Evolutionary conservation across 2,888 invertebrate genomes (phyloP).

Genomic region (Steinernema hermaphroditum): DNA sequence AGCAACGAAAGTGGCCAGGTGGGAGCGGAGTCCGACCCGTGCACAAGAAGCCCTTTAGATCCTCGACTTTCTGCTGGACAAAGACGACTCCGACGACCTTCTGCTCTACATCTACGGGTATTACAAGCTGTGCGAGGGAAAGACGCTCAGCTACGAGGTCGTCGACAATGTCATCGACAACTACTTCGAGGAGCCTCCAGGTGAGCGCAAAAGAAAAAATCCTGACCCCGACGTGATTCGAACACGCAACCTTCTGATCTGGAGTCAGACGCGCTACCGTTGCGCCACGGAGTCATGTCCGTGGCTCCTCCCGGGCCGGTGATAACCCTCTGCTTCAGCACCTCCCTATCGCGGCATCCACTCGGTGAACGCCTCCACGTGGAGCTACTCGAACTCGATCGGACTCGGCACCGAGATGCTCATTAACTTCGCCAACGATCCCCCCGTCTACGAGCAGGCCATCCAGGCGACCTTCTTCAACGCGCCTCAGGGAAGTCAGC

Average conservation of each 20-base stretch:
- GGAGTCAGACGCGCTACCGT: constrained; percentile 97
- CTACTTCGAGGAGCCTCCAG: constrained; percentile 24
- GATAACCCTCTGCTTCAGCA: constrained; percentile 39
- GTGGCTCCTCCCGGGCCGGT: too few relatives aligned
- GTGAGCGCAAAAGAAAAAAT: constrained; percentile 44
- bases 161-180: constrained; percentile 24
- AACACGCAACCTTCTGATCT: constrained; percentile 97
- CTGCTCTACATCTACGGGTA: constrained; percentile 65
- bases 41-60: constrained; percentile 38
- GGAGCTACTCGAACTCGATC: constrained; percentile 55
- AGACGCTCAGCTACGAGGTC: neutral
- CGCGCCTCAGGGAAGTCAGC: neutral
- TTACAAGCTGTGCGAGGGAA: constrained; percentile 40
- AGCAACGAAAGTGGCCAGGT: constrained; percentile 54
- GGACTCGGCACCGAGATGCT: constrained; percentile 42
- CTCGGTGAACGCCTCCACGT: constrained; percentile 57
- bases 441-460: constrained; percentile 60
- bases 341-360: constrained; percentile 60
- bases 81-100: constrained; percentile 68
- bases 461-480: constrained; percentile 34
- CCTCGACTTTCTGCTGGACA: constrained; percentile 67
- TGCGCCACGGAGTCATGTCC: constrained; percentile 84
- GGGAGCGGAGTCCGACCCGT: neutral
- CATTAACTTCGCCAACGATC: constrained; percentile 66
- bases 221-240: constrained; percentile 92